phyloP scores from a whole-genome alignment of 2,797 vertebrate species.

The Lutjanus argentimaculatus region DNA sequence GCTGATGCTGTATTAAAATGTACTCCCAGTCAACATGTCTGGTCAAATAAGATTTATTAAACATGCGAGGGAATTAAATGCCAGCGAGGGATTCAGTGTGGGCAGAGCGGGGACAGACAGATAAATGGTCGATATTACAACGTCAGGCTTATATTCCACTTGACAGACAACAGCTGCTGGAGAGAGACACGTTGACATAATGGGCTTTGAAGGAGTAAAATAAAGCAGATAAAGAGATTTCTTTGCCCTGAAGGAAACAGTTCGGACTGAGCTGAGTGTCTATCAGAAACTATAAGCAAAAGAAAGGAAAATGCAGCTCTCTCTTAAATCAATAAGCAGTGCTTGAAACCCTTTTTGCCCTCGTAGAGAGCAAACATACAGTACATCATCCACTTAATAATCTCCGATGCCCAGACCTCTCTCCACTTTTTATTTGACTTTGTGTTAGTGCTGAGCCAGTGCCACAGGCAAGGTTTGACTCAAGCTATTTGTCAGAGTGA shows the following conservation, averaged over 20 bases:
- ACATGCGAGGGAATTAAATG: slow-evolving; percentile 17
- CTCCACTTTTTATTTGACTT: slow-evolving; percentile 60
- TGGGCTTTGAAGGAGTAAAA: slow-evolving; percentile 29
- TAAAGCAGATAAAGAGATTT: slow-evolving; percentile 46
- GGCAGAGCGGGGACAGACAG: slow-evolving; percentile 4
- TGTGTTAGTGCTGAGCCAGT: slow-evolving; percentile 50
- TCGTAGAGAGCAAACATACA: slow-evolving; percentile 48
- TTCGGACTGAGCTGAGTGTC: slow-evolving; percentile 11
- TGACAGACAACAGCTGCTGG: slow-evolving; percentile 32
- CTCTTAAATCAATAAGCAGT: slow-evolving; percentile 47
- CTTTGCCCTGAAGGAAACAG: slow-evolving; percentile 32
- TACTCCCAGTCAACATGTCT: slow-evolving; percentile 6
- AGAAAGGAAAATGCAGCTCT: slow-evolving; percentile 29
- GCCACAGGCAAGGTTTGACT: slow-evolving; percentile 63
- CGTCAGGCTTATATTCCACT: slow-evolving; percentile 25
- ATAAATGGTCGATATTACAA: slow-evolving; percentile 28
- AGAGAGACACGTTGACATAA: slow-evolving; percentile 21
- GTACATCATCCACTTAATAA: slow-evolving; percentile 63
- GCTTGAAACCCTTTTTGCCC: slow-evolving; percentile 25
- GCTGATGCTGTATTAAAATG: background rate
- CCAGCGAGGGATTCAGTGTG: background rate
- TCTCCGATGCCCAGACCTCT: slow-evolving; percentile 45
- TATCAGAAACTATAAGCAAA: slow-evolving; percentile 28
- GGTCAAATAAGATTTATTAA: slow-evolving; percentile 30
- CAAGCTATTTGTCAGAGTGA: slow-evolving; percentile 56